phyloP scores from a whole-genome alignment of 2,113 vertebrate species.

The Bufo gargarizans region DNA sequence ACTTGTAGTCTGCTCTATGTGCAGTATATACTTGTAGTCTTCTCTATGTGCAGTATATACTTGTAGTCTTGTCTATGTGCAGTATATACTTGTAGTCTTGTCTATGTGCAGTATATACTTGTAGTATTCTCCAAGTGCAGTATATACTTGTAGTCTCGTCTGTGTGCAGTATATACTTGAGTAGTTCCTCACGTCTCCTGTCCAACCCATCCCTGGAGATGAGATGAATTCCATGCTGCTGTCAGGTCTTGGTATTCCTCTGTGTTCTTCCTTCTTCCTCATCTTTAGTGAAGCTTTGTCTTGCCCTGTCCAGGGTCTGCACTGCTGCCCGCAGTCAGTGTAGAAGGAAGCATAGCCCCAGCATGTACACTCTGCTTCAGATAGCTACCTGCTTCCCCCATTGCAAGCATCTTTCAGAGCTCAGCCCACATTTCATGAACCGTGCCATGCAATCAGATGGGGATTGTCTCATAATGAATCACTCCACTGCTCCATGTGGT shows the following conservation, averaged over 20 bases:
- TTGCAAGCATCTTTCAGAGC: background rate
- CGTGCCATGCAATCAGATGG: background rate
- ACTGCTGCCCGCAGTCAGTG: background rate
- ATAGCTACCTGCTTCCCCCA: background rate
- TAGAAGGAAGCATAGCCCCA: background rate
- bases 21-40: background rate
- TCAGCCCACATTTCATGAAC: constrained; percentile 35
- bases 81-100: background rate
- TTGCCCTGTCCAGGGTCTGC: background rate
- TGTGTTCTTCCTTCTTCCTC: background rate
- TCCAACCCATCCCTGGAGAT: background rate
- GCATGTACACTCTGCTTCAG: background rate
- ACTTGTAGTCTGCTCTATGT: background rate
- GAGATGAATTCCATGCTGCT: background rate
- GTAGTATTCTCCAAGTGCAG: background rate
- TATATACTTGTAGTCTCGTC: background rate
- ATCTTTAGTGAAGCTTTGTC: no score
- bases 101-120: background rate
- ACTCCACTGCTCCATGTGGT: background rate
- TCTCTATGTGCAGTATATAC: background rate
- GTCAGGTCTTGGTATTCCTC: background rate
- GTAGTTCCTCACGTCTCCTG: background rate
- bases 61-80: no score
- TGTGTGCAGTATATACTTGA: background rate
- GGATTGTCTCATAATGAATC: background rate